phyloP scores from a whole-genome alignment of 2,888 invertebrate species.

The Aradus depressus region DNA sequence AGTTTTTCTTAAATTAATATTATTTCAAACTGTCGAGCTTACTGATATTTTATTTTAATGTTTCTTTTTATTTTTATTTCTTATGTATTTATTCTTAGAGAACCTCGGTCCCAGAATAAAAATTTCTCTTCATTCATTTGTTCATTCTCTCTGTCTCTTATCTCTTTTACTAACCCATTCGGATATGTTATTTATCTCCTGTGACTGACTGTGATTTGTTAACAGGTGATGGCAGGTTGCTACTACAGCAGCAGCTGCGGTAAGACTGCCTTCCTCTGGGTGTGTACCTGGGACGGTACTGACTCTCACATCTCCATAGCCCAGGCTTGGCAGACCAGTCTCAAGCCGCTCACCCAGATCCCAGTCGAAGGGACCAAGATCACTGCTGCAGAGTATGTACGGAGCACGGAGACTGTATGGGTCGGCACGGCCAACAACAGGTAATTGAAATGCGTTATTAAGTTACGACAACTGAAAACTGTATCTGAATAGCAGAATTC shows the following conservation, averaged over 20 bases:
- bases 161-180: no score
- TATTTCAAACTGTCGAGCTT: no score
- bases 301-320: conserved; percentile 68
- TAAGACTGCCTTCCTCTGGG: conserved; percentile 68
- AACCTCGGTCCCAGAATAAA: no score
- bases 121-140: no score
- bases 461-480: not conserved
- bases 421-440: conserved; percentile 77
- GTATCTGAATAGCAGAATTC: not conserved
- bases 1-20: no score
- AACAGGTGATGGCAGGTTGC: conserved; percentile 84
- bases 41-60: no score
- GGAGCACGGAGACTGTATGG: conserved; percentile 78
- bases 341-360: conserved; percentile 37
- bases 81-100: no score
- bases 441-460: no score
- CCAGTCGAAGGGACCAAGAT: conserved; percentile 71
- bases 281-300: conserved; percentile 71
- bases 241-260: conserved; percentile 53
- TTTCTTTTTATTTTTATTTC: no score
- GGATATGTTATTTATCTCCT: no score
- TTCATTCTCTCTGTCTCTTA: no score
- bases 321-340: conserved; percentile 40
- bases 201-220: no score
- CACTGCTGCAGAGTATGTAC: conserved; percentile 73